Percentiles rank a stretch among this genome's conserved stretches.
phyloP scores from a whole-genome alignment of 2,113 vertebrate genomes.

The Acanthisitta chloris region DNA sequence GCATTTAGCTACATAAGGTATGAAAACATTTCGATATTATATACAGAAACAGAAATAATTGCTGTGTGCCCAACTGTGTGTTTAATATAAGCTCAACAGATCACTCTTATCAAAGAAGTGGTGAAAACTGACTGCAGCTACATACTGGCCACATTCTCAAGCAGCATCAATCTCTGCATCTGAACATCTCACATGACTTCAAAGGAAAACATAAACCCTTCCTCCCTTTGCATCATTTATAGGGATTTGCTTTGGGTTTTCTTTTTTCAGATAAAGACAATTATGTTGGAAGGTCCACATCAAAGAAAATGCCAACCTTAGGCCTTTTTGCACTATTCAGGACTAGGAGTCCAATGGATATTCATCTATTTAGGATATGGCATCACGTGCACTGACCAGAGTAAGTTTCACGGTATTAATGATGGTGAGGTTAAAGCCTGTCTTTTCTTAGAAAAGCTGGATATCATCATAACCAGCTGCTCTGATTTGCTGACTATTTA shows the following conservation, averaged over 20 bases:
- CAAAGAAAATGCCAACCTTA: slow-evolving; percentile 63
- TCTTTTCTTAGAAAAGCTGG: slow-evolving; percentile 46
- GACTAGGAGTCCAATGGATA: neutral
- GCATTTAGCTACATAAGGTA: neutral
- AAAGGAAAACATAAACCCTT: slow-evolving; percentile 56
- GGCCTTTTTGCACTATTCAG: slow-evolving; percentile 55
- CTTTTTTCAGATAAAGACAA: slow-evolving; percentile 53
- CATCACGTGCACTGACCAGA: slow-evolving; percentile 25
- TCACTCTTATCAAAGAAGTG: slow-evolving; percentile 21
- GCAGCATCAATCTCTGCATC: slow-evolving; percentile 59
- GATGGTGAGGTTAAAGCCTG: slow-evolving; percentile 53
- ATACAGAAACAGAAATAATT: neutral
- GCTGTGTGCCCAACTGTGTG: neutral
- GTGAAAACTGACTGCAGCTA: slow-evolving; percentile 35
- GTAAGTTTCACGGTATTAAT: slow-evolving; percentile 45
- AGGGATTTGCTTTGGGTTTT: slow-evolving; percentile 63
- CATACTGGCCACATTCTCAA: slow-evolving; percentile 33
- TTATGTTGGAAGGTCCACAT: slow-evolving; percentile 55
- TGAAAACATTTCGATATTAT: neutral
- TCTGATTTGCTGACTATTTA: slow-evolving; percentile 56
- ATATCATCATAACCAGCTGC: slow-evolving; percentile 63
- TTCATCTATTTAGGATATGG: slow-evolving; percentile 24
- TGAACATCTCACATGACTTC: slow-evolving; percentile 52
- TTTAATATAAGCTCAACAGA: neutral
- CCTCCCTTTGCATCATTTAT: slow-evolving; percentile 43